Percentiles rank a stretch among this genome's conserved stretches.
phyloP scores from a whole-genome alignment of 2,888 invertebrate species.

The Myopa testacea region DNA sequence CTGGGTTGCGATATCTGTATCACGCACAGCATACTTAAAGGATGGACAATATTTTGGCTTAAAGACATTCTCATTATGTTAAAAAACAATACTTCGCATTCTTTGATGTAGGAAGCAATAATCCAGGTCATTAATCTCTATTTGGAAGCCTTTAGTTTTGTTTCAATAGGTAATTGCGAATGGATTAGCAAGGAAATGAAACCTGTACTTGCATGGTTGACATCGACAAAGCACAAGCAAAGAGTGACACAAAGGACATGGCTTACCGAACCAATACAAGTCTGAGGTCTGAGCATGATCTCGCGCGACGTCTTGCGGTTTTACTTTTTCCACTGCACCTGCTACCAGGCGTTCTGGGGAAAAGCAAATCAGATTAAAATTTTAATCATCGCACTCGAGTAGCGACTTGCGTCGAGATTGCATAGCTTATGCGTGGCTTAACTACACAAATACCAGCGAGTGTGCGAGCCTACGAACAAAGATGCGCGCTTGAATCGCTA shows the following conservation, averaged over 20 bases:
- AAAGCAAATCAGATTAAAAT: constrained; percentile 14
- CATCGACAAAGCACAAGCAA: constrained; percentile 42
- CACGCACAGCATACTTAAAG: constrained; percentile 9
- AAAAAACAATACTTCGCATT: constrained; percentile 54
- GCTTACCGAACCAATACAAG: neutral
- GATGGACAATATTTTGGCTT: constrained; percentile 63
- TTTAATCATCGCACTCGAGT: constrained; percentile 15
- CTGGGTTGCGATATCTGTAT: neutral
- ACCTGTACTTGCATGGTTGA: constrained; percentile 28
- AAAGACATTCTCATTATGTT: constrained; percentile 62
- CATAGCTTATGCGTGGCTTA: constrained; percentile 61
- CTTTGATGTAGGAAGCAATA: constrained; percentile 57
- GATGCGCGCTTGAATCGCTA: constrained; percentile 16
- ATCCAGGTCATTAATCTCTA: constrained; percentile 64
- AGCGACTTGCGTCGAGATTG: constrained; percentile 49
- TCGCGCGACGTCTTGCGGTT: neutral
- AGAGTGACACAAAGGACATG: constrained; percentile 33
- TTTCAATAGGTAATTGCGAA: constrained; percentile 64
- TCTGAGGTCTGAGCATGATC: no score
- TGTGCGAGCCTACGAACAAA: constrained; percentile 38
- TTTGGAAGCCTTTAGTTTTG: constrained; percentile 63
- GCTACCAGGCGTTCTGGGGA: constrained; percentile 24
- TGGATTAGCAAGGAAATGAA: constrained; percentile 39
- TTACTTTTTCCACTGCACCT: constrained; percentile 38
- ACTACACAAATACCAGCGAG: constrained; percentile 51